Percentiles rank a stretch among this genome's conserved stretches.
Conservation (phyloP, 2,113 vertebrate species). For the Suncus etruscus region DNA sequence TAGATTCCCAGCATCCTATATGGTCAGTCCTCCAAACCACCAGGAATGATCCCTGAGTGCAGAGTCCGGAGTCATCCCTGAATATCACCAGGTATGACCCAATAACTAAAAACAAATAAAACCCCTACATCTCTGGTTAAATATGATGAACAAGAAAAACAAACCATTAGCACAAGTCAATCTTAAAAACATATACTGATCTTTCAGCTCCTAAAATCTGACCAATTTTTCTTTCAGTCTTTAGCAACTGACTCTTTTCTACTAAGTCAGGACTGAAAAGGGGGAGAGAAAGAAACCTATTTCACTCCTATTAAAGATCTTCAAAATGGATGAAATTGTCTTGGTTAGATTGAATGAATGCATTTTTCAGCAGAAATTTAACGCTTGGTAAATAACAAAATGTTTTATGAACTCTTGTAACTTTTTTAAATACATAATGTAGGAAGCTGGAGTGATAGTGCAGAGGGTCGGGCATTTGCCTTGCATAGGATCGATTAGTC, state of each 20-base stretch:
- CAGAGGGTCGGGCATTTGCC: too few relatives aligned
- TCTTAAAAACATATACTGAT: background rate
- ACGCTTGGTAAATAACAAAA: too few relatives aligned
- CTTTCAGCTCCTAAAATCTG: background rate
- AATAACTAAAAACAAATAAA: too few relatives aligned
- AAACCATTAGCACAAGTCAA: background rate
- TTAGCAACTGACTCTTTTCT: background rate
- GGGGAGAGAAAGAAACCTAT: background rate
- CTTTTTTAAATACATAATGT: background rate
- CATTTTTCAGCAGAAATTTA: background rate
- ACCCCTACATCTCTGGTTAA: too few relatives aligned
- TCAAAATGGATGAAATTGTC: background rate
- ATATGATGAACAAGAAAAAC: background rate
- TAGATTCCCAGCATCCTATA: too few relatives aligned
- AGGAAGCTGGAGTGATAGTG: too few relatives aligned
- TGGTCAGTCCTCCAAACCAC: too few relatives aligned
- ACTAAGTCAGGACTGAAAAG: background rate
- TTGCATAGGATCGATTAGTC: too few relatives aligned
- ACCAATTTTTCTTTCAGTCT: background rate
- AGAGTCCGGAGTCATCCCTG: too few relatives aligned
- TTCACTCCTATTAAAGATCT: background rate
- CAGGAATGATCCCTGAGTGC: too few relatives aligned
- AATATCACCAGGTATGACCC: too few relatives aligned
- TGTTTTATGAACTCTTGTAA: background rate
- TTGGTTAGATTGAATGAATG: background rate